Evolutionary conservation across 2,797 vertebrate genomes (phyloP), one percentile per base, ranked within the genome.

Genomic region (Acestrorhynchus altus): DNA sequence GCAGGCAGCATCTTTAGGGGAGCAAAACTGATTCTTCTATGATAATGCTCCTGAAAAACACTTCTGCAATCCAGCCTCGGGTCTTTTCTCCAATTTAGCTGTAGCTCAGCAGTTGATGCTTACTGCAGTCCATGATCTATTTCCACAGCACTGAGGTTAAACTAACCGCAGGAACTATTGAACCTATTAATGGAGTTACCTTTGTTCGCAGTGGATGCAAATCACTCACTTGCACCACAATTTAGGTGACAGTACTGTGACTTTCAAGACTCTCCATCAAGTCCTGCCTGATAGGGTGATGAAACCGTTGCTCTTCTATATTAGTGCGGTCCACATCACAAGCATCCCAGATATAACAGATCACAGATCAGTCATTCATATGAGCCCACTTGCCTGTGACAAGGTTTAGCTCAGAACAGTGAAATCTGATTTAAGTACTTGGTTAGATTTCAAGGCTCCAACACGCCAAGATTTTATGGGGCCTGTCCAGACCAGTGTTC

Each of bases 231-330:
- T 16, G 7, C 12, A 16, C 51, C 31, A 51, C 40, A 40, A 60
- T 73, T 68, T 66, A 44, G 39, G 49, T 72, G 68, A 35, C 31
- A 35, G 31, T 35, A 2, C 31, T 6, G 31, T 6, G 31, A 72
- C 39, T 57, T 65, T n/a, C 60, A 18, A 61, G 39, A 24, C 63
- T 31, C n/a, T 72, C 26, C 9, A 47, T 72, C 39, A 65, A 13
- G 10, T 3, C 49, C 13, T 44, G 42, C 16, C 51, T 16, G 51
- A 42, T 24, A 39, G 47, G 52, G 22, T 56, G 16, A 57, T 52
- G 22, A 71, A 26, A 3, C 10, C 12, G 20, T 47, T 49, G 12
- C 13, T 54, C 76, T 52, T n/a, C 22, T 24, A 47, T 56, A 47
- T 13, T 15, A 28, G 69, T 4, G n/a, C 9, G 46, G 8, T 49